Percentiles rank a stretch among this genome's conserved stretches.
phyloP scores from a whole-genome alignment of 2,888 invertebrate species.

The Caenorhabditis plicata region DNA sequence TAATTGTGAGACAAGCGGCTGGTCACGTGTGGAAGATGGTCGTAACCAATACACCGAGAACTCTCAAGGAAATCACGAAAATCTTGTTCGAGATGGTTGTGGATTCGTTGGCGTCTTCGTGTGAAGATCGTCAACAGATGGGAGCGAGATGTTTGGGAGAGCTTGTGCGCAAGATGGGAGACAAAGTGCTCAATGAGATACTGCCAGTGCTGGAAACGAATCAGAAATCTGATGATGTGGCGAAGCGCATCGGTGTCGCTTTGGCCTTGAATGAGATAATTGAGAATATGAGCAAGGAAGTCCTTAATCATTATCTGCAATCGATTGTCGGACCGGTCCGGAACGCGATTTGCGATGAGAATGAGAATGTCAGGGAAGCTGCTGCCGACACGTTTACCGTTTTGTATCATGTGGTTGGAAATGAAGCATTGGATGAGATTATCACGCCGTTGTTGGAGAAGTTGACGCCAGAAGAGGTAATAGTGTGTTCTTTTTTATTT shows the following conservation, averaged over 20 bases:
- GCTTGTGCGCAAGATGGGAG: conserved; percentile 92
- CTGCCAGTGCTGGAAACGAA: conserved; percentile 95
- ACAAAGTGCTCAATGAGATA: conserved; percentile 74
- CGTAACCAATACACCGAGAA: conserved; percentile 94
- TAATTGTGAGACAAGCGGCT: conserved; percentile 94
- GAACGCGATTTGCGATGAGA: conserved; percentile 81
- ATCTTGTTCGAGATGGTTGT: conserved; percentile 83
- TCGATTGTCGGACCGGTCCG: conserved; percentile 79
- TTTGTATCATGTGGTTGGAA: conserved; percentile 87
- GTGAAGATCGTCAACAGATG: conserved; percentile 90
- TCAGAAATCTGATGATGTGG: conserved; percentile 83
- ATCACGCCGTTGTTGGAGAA: conserved; percentile 85
- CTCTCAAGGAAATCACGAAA: conserved; percentile 89
- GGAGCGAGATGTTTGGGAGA: conserved; percentile 95
- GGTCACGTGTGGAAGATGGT: conserved; percentile 99
- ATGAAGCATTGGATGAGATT: conserved; percentile 90
- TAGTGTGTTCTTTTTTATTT: too few relatives aligned
- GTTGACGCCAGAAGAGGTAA: conserved; percentile 74
- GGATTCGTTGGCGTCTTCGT: conserved; percentile 91
- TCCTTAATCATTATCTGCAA: conserved; percentile 45
- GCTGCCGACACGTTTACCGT: conserved; percentile 96
- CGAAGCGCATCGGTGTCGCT: conserved; percentile 96
- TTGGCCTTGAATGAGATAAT: conserved; percentile 95
- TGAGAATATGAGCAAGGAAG: conserved; percentile 81
- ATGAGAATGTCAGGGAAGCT: conserved; percentile 76